Conservation (phyloP, 2,888 invertebrate species). For the Lithosia quadra region DNA sequence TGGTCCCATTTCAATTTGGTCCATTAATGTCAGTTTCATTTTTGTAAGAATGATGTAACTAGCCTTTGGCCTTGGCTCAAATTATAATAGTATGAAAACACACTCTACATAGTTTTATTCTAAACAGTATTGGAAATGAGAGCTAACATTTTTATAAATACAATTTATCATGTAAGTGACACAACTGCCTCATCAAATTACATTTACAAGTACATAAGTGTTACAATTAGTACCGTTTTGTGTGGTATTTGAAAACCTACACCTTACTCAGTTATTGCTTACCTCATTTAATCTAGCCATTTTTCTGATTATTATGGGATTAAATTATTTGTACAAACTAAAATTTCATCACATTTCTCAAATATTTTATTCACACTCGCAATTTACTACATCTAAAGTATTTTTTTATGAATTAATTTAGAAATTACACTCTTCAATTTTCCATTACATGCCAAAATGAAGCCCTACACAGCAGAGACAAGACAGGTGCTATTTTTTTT, state of each 20-base stretch:
- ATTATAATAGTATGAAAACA: no score
- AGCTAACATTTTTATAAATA: no score
- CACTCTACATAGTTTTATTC: no score
- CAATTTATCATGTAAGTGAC: not conserved
- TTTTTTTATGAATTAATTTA: constrained; percentile 38
- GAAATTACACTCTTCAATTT: constrained; percentile 50
- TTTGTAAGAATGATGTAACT: no score
- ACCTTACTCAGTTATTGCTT: not conserved
- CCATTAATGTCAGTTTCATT: no score
- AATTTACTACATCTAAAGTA: constrained; percentile 41
- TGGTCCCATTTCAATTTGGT: no score
- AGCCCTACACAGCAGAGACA: constrained; percentile 47
- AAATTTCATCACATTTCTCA: constrained; percentile 49
- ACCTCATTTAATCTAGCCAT: constrained; percentile 32
- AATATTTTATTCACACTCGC: constrained; percentile 32
- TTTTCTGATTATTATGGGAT: constrained; percentile 16
- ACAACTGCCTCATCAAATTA: not conserved
- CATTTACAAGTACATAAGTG: not conserved
- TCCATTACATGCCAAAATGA: constrained; percentile 53
- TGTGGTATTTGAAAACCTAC: not conserved
- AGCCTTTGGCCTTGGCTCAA: no score
- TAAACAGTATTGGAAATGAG: no score
- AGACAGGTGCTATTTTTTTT: constrained; percentile 56
- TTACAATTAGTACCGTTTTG: not conserved
- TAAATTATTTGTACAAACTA: constrained; percentile 21